Evolutionary conservation across 2,888 invertebrate genomes (phyloP).

Genomic region (Drosophila hawaiiensis): DNA sequence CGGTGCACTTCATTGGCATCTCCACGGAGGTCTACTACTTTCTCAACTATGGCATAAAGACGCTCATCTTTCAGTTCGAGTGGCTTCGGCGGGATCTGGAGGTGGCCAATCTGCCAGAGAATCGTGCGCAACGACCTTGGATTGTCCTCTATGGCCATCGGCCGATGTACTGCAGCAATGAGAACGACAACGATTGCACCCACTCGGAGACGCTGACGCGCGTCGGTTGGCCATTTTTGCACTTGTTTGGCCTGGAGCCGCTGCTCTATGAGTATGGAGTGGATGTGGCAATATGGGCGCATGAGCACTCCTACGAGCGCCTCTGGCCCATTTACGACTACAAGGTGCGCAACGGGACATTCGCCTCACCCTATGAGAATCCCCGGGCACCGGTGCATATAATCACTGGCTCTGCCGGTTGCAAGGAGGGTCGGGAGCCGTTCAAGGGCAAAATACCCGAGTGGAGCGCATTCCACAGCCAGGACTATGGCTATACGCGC

Average conservation of each 20-base stretch:
- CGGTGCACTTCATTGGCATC: slow-evolving; percentile 95
- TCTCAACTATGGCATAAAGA: slow-evolving; percentile 93
- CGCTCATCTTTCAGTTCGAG: slow-evolving; percentile 92
- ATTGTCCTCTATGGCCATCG: slow-evolving; percentile 93
- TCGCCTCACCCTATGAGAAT: slow-evolving; percentile 86
- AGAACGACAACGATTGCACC: slow-evolving; percentile 92
- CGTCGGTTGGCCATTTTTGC: slow-evolving; percentile 89
- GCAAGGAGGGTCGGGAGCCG: slow-evolving; percentile 92
- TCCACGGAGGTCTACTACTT: slow-evolving; percentile 98
- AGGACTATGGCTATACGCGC: slow-evolving; percentile 97
- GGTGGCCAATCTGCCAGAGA: slow-evolving; percentile 90
- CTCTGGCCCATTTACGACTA: slow-evolving; percentile 97
- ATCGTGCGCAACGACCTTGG: slow-evolving; percentile 92
- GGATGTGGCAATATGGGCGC: slow-evolving; percentile 97
- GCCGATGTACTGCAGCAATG: slow-evolving; percentile 96
- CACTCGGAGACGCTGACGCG: slow-evolving; percentile 88
- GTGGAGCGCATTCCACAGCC: slow-evolving; percentile 94
- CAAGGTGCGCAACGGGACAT: slow-evolving; percentile 89
- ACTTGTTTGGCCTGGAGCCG: slow-evolving; percentile 92
- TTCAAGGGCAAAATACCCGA: slow-evolving; percentile 87
- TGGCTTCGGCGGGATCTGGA: slow-evolving; percentile 94
- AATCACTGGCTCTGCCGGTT: slow-evolving; percentile 96
- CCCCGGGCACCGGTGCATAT: slow-evolving; percentile 96
- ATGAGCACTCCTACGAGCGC: slow-evolving; percentile 98
- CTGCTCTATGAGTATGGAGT: slow-evolving; percentile 95